Percentiles rank a stretch among this genome's conserved stretches.
phyloP scores from a whole-genome alignment of 2,888 invertebrate species.

The Steinernema hermaphroditum region DNA sequence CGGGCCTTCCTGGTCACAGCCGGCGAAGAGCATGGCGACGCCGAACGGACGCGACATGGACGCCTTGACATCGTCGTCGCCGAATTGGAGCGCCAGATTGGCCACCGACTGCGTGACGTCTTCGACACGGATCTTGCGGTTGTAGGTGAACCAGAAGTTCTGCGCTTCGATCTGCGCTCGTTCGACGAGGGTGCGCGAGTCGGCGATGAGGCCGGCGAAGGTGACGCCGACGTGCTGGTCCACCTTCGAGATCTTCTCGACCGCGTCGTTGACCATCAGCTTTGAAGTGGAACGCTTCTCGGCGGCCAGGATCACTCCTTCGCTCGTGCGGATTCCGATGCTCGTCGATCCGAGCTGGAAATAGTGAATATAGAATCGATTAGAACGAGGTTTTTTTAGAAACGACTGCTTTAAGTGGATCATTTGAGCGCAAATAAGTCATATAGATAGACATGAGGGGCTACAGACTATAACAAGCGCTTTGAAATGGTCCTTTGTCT shows the following conservation, averaged over 20 bases:
- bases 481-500: too few relatives aligned
- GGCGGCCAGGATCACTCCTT: constrained; percentile 94
- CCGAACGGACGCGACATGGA: constrained; percentile 91
- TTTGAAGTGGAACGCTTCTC: constrained; percentile 96
- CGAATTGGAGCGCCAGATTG: constrained; percentile 97
- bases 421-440: too few relatives aligned
- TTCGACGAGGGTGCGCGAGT: constrained; percentile 90
- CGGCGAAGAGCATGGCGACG: constrained; percentile 94
- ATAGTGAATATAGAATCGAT: too few relatives aligned
- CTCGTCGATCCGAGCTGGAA: constrained; percentile 87
- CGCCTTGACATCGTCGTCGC: constrained; percentile 89
- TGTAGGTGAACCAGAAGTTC: constrained; percentile 66
- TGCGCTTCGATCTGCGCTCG: constrained; percentile 88
- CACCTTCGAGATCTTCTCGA: constrained; percentile 97
- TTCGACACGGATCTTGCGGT: constrained; percentile 75
- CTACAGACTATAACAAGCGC: too few relatives aligned
- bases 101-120: constrained; percentile 98
- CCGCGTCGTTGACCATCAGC: constrained; percentile 91
- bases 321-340: constrained; percentile 91
- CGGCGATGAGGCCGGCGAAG: constrained; percentile 84
- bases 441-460: too few relatives aligned
- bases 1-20: constrained; percentile 83
- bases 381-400: too few relatives aligned
- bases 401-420: too few relatives aligned
- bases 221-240: constrained; percentile 84